These are phyloP conservation scores for Bradypodion pumilum DNA, from an alignment of 2,797 vertebrate species.

Conservation along the genomic window DNA sequence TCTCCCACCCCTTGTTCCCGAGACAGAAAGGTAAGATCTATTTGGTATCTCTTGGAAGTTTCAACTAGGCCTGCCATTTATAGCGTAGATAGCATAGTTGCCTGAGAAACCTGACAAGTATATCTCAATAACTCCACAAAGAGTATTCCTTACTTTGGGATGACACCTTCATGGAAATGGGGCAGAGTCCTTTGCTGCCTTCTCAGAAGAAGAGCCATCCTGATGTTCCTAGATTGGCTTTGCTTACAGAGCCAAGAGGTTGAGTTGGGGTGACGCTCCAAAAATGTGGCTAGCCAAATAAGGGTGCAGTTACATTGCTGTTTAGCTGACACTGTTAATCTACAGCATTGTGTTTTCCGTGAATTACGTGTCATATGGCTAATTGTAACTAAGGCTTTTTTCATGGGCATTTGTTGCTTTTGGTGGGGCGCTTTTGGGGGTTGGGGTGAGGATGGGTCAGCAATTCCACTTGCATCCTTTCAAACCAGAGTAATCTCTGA, in stretches of 20 bases:
- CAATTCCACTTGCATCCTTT: no score
- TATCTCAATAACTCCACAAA: not conserved
- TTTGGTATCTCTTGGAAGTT: not conserved
- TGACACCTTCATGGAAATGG: not conserved
- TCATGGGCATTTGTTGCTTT: no score
- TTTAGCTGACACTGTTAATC: no score
- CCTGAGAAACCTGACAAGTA: not conserved
- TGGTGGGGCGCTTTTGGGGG: no score
- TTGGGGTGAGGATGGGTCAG: no score
- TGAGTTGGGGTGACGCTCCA: not conserved
- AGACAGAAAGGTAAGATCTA: slow-evolving; percentile 71
- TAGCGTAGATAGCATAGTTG: not conserved
- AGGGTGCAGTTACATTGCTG: no score
- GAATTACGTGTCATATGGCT: no score
- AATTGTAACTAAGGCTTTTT: no score
- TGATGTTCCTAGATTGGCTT: not conserved
- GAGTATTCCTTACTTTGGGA: not conserved
- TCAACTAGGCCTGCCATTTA: no score
- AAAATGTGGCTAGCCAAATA: no score
- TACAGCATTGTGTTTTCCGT: no score
- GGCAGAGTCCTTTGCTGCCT: not conserved
- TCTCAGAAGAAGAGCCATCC: not conserved
- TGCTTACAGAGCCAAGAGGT: not conserved
- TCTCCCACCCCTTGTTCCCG: slow-evolving; percentile 82
- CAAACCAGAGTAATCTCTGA: no score